A percentile compares a stretch with the other conserved stretches of the same genome.
Evolutionary conservation across 2,113 vertebrate species (phyloP).

Genomic region (Python bivittatus): DNA sequence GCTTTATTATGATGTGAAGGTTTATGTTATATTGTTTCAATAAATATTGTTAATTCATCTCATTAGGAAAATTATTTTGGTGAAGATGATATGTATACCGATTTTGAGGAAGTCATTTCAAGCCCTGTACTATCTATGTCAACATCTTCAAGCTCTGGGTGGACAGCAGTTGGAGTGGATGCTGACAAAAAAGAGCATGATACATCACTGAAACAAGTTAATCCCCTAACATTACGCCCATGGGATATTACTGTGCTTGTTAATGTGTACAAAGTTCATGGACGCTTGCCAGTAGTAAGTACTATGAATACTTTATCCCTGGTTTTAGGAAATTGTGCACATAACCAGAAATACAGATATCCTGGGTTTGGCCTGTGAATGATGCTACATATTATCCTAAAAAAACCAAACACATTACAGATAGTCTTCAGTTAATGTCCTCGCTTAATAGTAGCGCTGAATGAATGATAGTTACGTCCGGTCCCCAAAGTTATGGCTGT

Average conservation of each 20-base stretch:
- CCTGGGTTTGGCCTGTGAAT: not conserved
- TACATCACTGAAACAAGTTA: constrained; percentile 70
- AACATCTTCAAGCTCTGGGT: constrained; percentile 90
- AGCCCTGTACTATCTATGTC: constrained; percentile 91
- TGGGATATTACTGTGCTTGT: constrained; percentile 98
- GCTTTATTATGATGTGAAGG: fast-evolving
- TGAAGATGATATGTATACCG: constrained; percentile 97
- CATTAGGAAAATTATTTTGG: constrained; percentile 97
- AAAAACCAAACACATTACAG: not conserved
- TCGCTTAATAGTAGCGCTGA: not conserved
- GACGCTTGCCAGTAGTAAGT: constrained; percentile 90
- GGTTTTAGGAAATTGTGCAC: not conserved
- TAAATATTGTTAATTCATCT: constrained; percentile 18
- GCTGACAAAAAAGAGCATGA: constrained; percentile 77
- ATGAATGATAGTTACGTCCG: not conserved
- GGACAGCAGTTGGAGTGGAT: constrained; percentile 91
- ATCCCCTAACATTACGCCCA: constrained; percentile 88
- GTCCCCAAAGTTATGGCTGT: not conserved
- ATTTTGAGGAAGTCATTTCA: constrained; percentile 91
- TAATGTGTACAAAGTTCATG: constrained; percentile 95
- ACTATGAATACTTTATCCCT: not conserved
- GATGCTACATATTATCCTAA: not conserved
- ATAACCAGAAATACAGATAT: not conserved
- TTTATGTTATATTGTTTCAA: not conserved
- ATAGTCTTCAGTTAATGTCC: not conserved